phyloP scores from a whole-genome alignment of 2,113 vertebrate genomes.

The Corythornis vintsioides region DNA sequence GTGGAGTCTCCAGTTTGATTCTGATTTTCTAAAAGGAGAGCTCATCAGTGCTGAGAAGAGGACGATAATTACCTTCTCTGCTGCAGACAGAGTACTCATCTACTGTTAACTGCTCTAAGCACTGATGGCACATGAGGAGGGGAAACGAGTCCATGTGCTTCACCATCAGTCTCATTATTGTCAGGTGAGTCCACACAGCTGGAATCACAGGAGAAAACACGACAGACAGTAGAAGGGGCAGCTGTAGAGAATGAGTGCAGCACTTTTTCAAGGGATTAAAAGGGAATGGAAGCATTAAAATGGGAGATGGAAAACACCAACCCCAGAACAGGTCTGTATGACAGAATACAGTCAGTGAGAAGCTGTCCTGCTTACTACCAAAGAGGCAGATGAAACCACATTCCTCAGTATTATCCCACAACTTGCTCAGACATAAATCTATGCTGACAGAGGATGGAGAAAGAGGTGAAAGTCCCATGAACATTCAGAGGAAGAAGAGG shows the following conservation, averaged over 20 bases:
- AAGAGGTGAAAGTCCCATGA: neutral
- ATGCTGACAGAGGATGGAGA: neutral
- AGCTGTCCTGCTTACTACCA: neutral
- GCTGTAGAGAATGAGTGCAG: neutral
- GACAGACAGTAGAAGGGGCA: neutral
- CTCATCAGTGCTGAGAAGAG: neutral
- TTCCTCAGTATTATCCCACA: fast-evolving
- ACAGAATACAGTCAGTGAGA: neutral
- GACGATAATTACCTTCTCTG: neutral
- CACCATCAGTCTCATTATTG: neutral
- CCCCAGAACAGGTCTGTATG: neutral
- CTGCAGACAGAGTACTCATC: neutral
- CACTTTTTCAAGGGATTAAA: neutral
- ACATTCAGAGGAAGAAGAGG: neutral
- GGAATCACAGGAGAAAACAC: neutral
- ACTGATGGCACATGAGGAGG: neutral
- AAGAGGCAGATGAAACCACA: neutral
- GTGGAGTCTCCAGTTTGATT: neutral
- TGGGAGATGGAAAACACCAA: neutral
- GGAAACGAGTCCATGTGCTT: neutral
- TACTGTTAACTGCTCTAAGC: neutral
- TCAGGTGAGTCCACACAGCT: neutral
- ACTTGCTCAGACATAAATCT: neutral
- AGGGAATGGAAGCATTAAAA: neutral
- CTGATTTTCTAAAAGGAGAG: constrained; percentile 18